Evolutionary conservation across 2,888 invertebrate genomes (phyloP).

Genomic region (Lissocephala sabroskyi): DNA sequence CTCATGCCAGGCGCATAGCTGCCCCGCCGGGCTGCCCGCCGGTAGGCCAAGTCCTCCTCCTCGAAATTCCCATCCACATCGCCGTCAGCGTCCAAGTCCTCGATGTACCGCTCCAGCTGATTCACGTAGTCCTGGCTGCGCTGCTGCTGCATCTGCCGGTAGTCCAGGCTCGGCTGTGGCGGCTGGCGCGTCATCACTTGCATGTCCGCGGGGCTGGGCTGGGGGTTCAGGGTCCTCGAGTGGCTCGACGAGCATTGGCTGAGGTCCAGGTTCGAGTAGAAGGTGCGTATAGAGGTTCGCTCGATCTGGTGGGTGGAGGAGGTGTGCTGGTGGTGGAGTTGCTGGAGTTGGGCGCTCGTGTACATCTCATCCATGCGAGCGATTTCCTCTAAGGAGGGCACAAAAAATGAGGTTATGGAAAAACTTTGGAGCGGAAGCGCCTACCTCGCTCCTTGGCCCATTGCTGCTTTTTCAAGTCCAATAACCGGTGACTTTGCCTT

Average conservation of each 20-base stretch:
- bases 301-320: conserved; percentile 70
- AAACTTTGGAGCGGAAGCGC: conserved; percentile 19
- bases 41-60: conserved; percentile 44
- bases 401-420: conserved; percentile 3
- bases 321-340: conserved; percentile 51
- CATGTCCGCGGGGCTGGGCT: conserved; percentile 19
- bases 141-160: conserved; percentile 36
- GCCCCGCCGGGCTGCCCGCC: conserved; percentile 35
- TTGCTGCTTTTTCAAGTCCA: conserved; percentile 92
- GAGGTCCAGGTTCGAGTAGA: conserved; percentile 70
- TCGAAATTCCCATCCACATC: conserved; percentile 57
- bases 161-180: conserved; percentile 25
- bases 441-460: conserved; percentile 95
- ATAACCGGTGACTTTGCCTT: conserved; percentile 75
- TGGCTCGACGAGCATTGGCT: conserved; percentile 52
- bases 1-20: conserved; percentile 52
- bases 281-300: conserved; percentile 72
- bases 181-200: conserved; percentile 29
- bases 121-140: conserved; percentile 59
- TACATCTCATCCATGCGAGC: conserved; percentile 85
- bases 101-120: conserved; percentile 49
- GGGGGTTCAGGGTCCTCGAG: conserved; percentile 15
- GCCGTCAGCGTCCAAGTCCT: conserved; percentile 45
- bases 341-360: conserved; percentile 73
- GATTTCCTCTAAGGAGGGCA: conserved; percentile 80